Conservation (phyloP, 92 coral and sea anemone species). For the Zoanthus sansibaricus region DNA sequence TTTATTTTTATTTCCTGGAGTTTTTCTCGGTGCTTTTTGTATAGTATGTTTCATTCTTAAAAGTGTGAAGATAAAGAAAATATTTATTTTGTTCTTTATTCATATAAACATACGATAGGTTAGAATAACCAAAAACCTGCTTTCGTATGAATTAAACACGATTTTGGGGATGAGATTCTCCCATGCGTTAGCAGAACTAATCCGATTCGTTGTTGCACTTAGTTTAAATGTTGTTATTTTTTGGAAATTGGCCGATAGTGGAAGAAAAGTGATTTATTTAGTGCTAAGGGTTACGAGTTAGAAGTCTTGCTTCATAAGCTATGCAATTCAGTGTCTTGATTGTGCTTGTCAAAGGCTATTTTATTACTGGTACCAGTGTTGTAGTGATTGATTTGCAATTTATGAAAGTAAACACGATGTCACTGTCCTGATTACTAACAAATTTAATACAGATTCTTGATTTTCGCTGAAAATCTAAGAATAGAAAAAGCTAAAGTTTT, state of each 20-base stretch:
- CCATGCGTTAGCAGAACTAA: conserved; percentile 61
- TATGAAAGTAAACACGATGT: conserved; percentile 34
- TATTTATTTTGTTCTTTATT: conserved; percentile 47
- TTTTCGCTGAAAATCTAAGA: conserved; percentile 49
- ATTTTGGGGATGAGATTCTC: conserved; percentile 61
- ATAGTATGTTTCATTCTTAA: conserved; percentile 12
- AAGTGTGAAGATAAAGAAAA: conserved; percentile 47
- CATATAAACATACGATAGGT: conserved; percentile 41
- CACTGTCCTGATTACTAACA: background rate
- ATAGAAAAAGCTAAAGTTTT: conserved; percentile 48
- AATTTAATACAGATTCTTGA: conserved; percentile 27
- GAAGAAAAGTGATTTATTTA: conserved; percentile 33
- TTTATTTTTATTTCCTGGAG: background rate
- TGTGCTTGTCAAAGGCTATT: conserved; percentile 28
- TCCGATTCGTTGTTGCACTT: conserved; percentile 44
- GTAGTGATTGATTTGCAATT: conserved; percentile 44
- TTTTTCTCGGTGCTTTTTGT: conserved; percentile 15
- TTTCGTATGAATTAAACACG: conserved; percentile 71
- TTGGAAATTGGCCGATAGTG: conserved; percentile 2
- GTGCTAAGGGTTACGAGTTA: conserved; percentile 2
- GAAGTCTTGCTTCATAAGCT: conserved; percentile 16
- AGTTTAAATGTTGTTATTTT: conserved; percentile 17
- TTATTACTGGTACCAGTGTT: conserved; percentile 67
- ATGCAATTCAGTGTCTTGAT: conserved; percentile 12
- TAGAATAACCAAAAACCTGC: conserved; percentile 66